Evolutionary conservation across 2,113 vertebrate species (phyloP).

Genomic region (Neomonachus schauinslandi): DNA sequence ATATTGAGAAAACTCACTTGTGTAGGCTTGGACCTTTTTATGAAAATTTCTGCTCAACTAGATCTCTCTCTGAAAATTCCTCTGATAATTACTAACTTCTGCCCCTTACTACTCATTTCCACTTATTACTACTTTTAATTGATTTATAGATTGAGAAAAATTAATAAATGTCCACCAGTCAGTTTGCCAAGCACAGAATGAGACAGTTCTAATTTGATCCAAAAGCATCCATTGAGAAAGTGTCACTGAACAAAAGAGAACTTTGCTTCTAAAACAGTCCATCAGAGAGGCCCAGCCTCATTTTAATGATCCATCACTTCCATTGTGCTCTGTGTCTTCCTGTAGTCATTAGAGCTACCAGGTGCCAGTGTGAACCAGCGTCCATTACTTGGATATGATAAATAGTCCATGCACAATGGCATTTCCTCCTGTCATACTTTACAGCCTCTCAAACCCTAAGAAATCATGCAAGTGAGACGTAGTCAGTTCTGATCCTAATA

Average conservation of each 20-base stretch:
- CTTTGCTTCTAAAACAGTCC: neutral
- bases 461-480: neutral
- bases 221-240: neutral
- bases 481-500: neutral
- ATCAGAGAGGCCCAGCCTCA: neutral
- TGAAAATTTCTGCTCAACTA: neutral
- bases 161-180: neutral
- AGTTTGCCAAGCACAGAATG: neutral
- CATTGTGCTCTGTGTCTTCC: neutral
- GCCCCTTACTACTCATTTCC: neutral
- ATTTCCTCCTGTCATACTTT: neutral
- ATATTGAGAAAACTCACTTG: neutral
- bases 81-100: neutral
- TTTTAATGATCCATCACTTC: neutral
- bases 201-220: neutral
- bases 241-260: neutral
- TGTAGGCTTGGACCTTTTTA: neutral
- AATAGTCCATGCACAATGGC: neutral
- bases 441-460: neutral
- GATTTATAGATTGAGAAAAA: conserved; percentile 14
- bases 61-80: neutral
- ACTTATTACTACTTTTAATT: neutral
- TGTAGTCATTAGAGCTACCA: neutral
- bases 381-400: neutral
- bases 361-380: neutral